phyloP scores from a whole-genome alignment of 2,113 vertebrate species.

The Onychostoma macrolepis region DNA sequence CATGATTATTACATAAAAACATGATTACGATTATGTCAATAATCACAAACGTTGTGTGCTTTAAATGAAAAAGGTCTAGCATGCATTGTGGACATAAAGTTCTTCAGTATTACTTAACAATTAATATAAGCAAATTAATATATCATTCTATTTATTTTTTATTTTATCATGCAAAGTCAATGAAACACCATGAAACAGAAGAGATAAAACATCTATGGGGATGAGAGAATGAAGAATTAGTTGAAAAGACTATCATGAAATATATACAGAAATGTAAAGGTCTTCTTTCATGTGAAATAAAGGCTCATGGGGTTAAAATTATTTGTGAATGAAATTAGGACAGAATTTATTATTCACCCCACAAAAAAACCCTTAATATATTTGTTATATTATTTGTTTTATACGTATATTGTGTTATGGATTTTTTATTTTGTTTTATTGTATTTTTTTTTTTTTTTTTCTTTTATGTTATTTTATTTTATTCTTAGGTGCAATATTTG shows the following conservation, averaged over 20 bases:
- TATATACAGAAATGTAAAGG: background rate
- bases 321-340: background rate
- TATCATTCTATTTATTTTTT: background rate
- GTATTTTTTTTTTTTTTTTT: background rate
- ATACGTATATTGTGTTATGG: no score
- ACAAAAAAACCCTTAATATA: background rate
- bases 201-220: background rate
- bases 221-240: background rate
- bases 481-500: background rate
- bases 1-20: constrained; percentile 2
- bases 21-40: background rate
- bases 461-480: background rate
- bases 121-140: background rate
- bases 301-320: background rate
- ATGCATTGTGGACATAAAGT: background rate
- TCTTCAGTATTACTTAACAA: background rate
- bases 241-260: background rate
- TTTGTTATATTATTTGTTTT: no score
- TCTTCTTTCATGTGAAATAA: constrained; percentile 7
- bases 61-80: background rate
- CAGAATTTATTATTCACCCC: background rate
- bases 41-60: background rate
- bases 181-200: background rate
- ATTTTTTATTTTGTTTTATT: background rate
- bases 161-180: background rate